A percentile compares a stretch with the other conserved stretches of the same genome.
phyloP scores from a whole-genome alignment of 2,797 vertebrate species.

The Kryptolebias ocellatus region DNA sequence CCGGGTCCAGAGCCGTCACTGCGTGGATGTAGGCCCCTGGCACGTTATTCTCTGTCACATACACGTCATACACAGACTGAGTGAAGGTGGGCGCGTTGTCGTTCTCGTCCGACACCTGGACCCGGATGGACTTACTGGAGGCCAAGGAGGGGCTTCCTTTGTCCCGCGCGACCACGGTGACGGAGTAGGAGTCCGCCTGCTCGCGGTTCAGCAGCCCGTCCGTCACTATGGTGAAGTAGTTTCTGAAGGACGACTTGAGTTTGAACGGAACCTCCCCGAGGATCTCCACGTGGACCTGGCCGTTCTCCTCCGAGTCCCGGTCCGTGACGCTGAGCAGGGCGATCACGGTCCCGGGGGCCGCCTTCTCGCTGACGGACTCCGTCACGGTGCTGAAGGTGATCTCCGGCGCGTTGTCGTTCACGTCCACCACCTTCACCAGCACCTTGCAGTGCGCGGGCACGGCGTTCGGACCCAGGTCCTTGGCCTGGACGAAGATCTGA shows the following conservation, averaged over 20 bases:
- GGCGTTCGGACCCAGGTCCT: constrained; percentile 95
- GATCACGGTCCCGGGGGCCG: constrained; percentile 93
- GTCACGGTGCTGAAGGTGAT: constrained; percentile 97
- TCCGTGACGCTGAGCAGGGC: constrained; percentile 95
- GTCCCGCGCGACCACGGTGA: constrained; percentile 92
- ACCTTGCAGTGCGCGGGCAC: constrained; percentile 97
- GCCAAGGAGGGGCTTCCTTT: constrained; percentile 88
- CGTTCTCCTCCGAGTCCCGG: constrained; percentile 93
- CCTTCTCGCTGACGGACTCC: constrained; percentile 93
- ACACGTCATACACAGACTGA: constrained; percentile 91
- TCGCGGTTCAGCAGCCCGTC: constrained; percentile 92
- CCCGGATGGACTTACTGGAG: constrained; percentile 92
- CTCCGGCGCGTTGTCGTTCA: constrained; percentile 95
- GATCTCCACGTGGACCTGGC: constrained; percentile 93
- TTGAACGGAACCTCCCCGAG: constrained; percentile 94
- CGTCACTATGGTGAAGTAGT: constrained; percentile 95
- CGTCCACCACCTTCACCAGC: constrained; percentile 89
- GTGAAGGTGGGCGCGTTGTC: constrained; percentile 95
- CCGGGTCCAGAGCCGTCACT: constrained; percentile 92
- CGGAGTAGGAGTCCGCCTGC: constrained; percentile 89
- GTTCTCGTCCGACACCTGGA: constrained; percentile 94
- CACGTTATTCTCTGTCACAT: constrained; percentile 97
- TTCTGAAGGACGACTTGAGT: constrained; percentile 93
- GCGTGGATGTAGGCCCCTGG: constrained; percentile 97
- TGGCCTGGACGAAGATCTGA: constrained; percentile 97